These are phyloP conservation scores for Gobionotothen gibberifrons DNA, from an alignment of 2,797 vertebrate genomes.

Conservation along the genomic window DNA sequence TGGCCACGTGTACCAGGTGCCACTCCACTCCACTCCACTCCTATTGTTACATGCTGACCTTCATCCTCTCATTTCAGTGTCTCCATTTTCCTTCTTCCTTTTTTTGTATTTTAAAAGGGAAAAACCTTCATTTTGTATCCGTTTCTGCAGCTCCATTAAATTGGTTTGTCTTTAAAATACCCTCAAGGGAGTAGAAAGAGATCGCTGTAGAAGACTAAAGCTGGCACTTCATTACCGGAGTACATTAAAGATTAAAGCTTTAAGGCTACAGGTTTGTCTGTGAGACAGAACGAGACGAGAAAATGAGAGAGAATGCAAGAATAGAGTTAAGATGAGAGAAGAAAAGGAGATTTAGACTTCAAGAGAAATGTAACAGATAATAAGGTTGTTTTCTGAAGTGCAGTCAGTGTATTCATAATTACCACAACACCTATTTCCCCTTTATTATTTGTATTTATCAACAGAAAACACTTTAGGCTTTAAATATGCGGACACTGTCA, in stretches of 20 bases:
- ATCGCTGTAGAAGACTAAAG: slow-evolving; percentile 61
- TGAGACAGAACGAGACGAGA: slow-evolving; percentile 38
- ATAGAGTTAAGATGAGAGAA: slow-evolving; percentile 13
- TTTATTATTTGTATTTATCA: background rate
- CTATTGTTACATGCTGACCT: slow-evolving; percentile 29
- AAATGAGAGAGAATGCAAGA: slow-evolving; percentile 4
- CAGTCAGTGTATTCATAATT: background rate
- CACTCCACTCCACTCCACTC: slow-evolving; percentile 18
- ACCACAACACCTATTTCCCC: background rate
- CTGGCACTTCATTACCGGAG: slow-evolving; percentile 77
- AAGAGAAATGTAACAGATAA: slow-evolving; percentile 24
- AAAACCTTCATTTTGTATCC: slow-evolving; percentile 34
- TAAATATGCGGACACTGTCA: background rate
- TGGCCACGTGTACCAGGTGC: slow-evolving; percentile 48
- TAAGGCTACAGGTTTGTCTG: slow-evolving; percentile 63
- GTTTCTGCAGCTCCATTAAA: slow-evolving; percentile 43
- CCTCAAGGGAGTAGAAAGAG: slow-evolving; percentile 58
- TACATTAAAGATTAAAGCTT: slow-evolving; percentile 81
- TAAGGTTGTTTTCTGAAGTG: background rate
- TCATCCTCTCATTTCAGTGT: slow-evolving; percentile 21
- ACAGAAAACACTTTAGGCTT: background rate
- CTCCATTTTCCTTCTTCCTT: slow-evolving; percentile 5
- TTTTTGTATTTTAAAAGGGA: background rate
- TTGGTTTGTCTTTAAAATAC: slow-evolving; percentile 68
- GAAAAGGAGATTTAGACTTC: background rate